Conservation (phyloP, 2,797 vertebrate genomes). For the Micropoecilia bifurca region DNA sequence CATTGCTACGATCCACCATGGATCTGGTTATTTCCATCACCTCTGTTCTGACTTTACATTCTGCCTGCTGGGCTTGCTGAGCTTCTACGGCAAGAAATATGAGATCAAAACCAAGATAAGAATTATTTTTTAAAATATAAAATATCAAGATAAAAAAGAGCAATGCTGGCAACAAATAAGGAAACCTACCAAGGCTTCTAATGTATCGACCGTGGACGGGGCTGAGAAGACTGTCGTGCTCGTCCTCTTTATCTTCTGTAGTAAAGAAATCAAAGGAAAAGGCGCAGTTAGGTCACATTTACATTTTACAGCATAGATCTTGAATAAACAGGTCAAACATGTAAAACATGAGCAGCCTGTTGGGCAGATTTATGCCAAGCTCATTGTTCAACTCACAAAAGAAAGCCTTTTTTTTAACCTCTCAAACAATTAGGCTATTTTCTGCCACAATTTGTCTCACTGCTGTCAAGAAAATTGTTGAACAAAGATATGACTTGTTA, state of each 20-base stretch:
- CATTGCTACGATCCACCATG: conserved; percentile 90
- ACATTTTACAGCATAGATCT: background rate
- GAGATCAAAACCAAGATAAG: background rate
- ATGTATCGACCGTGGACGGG: conserved; percentile 63
- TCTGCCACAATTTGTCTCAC: conserved; percentile 64
- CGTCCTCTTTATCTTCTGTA: conserved; percentile 65
- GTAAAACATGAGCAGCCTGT: conserved; percentile 20
- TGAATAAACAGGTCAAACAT: conserved; percentile 22
- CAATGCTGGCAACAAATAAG: conserved; percentile 20
- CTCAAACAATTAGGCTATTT: conserved; percentile 78
- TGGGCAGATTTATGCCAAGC: conserved; percentile 45
- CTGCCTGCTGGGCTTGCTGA: conserved; percentile 85
- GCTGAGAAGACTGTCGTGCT: conserved; percentile 60
- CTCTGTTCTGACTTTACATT: conserved; percentile 90
- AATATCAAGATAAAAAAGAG: conserved; percentile 1
- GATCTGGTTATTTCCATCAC: conserved; percentile 91
- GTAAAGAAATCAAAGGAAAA: background rate
- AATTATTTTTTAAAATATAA: background rate
- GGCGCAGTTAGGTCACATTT: conserved; percentile 6
- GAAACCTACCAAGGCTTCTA: conserved; percentile 78
- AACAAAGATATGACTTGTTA: conserved; percentile 65
- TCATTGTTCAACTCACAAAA: conserved; percentile 68
- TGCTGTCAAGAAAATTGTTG: conserved; percentile 60
- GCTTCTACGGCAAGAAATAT: conserved; percentile 25
- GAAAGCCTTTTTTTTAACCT: conserved; percentile 54